Conservation (phyloP, 2,888 invertebrate genomes). For the Ennomos fuscantarius region DNA sequence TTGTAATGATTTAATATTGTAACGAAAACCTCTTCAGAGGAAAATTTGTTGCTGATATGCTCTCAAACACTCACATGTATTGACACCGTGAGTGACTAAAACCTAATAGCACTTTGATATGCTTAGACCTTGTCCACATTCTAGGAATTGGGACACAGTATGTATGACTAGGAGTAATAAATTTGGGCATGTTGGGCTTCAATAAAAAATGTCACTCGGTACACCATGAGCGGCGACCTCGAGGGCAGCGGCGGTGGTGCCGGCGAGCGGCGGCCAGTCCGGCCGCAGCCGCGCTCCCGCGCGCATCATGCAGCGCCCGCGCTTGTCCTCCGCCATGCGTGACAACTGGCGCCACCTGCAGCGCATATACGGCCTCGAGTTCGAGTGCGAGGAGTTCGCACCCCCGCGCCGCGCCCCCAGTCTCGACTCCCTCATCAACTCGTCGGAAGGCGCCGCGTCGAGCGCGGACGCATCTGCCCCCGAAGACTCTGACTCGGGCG, state of each 20-base stretch:
- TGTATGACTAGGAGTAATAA: conserved; percentile 14
- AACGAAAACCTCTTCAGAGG: too few species aligned
- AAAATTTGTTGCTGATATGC: too few species aligned
- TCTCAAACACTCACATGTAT: too few species aligned
- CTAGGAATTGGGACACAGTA: conserved; percentile 10
- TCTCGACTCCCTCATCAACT: conserved; percentile 88
- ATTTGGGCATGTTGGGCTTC: conserved; percentile 21
- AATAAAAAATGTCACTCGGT: conserved; percentile 34
- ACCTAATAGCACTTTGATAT: conserved; percentile 13
- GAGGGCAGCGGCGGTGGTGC: conserved; percentile 21
- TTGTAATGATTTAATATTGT: background rate
- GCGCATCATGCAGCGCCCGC: conserved; percentile 83
- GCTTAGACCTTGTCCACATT: conserved; percentile 26
- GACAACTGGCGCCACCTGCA: conserved; percentile 84
- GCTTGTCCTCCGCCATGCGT: conserved; percentile 82
- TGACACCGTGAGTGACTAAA: too few species aligned
- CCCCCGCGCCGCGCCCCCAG: conserved; percentile 83
- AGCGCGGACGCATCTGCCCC: conserved; percentile 86
- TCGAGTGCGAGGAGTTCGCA: conserved; percentile 64
- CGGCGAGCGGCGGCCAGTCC: conserved; percentile 56
- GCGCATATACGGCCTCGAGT: conserved; percentile 78
- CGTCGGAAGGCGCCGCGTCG: conserved; percentile 87
- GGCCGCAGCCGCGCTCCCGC: conserved; percentile 71
- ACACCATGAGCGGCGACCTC: conserved; percentile 22
- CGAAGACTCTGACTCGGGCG: conserved; percentile 88